Conservation (phyloP, 23 tunicate genomes). For the Clavelina lepadiformis region DNA sequence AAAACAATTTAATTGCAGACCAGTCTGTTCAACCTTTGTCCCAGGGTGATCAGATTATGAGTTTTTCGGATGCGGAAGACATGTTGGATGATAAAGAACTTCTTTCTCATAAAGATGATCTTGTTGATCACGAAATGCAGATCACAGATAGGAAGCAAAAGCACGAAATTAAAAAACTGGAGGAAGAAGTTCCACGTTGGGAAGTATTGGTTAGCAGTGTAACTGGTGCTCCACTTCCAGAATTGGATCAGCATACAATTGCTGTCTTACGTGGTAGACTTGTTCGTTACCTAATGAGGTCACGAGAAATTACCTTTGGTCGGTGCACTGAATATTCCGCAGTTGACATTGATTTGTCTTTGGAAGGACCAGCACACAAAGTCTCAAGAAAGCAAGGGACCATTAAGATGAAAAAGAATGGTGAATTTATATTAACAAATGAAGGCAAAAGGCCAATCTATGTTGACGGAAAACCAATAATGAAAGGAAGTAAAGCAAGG, state of each 20-base stretch:
- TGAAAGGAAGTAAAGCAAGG: conserved; percentile 51
- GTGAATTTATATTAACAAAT: conserved; percentile 67
- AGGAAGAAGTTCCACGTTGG: conserved; percentile 79
- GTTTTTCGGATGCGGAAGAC: conserved; percentile 75
- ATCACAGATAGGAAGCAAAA: conserved; percentile 69
- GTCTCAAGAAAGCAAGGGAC: conserved; percentile 84
- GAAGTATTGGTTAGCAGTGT: conserved; percentile 51
- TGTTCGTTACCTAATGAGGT: conserved; percentile 74
- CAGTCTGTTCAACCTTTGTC: conserved; percentile 47
- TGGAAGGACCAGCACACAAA: conserved; percentile 82
- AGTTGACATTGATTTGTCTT: conserved; percentile 81
- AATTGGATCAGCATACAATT: conserved; percentile 72
- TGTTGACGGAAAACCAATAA: conserved; percentile 79
- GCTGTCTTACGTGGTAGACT: conserved; percentile 63
- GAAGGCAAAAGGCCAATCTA: conserved; percentile 69
- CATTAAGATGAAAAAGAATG: conserved; percentile 83
- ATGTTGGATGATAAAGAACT: conserved; percentile 57
- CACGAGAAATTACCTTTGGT: conserved; percentile 72
- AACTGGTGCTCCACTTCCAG: conserved; percentile 45
- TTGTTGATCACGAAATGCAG: conserved; percentile 38
- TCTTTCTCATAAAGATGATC: conserved; percentile 35
- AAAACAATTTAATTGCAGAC: conserved; percentile 48
- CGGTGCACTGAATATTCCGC: conserved; percentile 48
- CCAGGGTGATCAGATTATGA: conserved; percentile 45
- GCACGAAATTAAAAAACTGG: conserved; percentile 61